These are phyloP conservation scores for Heliconius charithonia DNA, from an alignment of 2,888 invertebrate genomes.

Conservation along the genomic window DNA sequence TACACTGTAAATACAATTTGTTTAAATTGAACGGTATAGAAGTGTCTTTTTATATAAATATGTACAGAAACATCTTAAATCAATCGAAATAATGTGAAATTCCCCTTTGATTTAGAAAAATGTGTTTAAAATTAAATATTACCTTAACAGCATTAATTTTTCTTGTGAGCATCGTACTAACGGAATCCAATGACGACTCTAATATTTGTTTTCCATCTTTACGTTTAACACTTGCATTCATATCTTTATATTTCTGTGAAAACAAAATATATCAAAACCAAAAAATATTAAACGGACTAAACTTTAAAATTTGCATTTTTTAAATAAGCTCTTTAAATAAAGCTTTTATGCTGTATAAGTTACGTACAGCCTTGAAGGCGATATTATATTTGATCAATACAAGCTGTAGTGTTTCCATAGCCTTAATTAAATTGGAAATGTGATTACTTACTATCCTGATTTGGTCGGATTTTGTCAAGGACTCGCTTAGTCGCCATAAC, in stretches of 20 bases:
- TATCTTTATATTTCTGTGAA: constrained; percentile 88
- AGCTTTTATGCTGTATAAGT: not conserved
- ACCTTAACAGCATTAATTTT: constrained; percentile 95
- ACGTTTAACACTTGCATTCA: constrained; percentile 90
- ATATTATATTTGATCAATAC: not conserved
- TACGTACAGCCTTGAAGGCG: not conserved
- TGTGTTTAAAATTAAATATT: not conserved
- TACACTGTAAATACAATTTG: constrained; percentile 83
- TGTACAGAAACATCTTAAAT: too few relatives aligned
- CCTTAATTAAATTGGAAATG: constrained; percentile 6
- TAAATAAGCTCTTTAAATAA: not conserved
- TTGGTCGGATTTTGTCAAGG: constrained; percentile 90
- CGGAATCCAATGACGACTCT: constrained; percentile 90
- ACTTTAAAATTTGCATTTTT: not conserved
- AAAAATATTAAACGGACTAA: constrained; percentile 46
- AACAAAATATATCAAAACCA: not conserved
- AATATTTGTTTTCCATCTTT: constrained; percentile 92
- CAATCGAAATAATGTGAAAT: too few relatives aligned
- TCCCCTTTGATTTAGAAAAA: too few relatives aligned
- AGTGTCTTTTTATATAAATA: not conserved
- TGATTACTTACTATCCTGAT: constrained; percentile 87
- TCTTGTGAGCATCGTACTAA: constrained; percentile 92
- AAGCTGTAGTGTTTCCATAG: not conserved
- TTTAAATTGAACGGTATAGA: not conserved
- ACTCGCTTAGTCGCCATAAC: constrained; percentile 89